phyloP scores from a whole-genome alignment of 2,113 vertebrate species.

The Podarcis raffonei region DNA sequence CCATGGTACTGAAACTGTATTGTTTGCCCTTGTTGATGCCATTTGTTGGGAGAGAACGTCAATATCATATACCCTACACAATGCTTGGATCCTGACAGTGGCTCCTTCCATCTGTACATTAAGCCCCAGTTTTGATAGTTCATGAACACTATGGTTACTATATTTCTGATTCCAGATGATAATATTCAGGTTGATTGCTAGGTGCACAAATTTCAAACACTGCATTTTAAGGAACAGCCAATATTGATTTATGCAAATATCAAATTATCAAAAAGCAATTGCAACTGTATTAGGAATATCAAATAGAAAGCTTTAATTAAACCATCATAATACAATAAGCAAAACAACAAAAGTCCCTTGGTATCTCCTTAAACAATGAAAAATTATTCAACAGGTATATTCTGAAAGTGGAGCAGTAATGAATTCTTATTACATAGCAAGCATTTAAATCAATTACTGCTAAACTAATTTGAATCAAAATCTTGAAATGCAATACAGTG shows the following conservation, averaged over 20 bases:
- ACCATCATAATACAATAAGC: rapidly evolving
- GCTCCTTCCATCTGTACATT: background rate
- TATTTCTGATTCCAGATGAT: background rate
- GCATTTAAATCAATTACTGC: constrained; percentile 26
- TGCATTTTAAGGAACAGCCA: background rate
- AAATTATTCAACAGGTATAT: constrained; percentile 36
- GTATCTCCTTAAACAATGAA: constrained; percentile 5
- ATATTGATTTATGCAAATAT: background rate
- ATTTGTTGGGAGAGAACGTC: too few relatives aligned
- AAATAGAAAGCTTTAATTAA: constrained; percentile 31
- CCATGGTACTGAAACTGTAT: too few relatives aligned
- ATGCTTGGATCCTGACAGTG: background rate
- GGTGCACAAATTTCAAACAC: background rate
- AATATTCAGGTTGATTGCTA: background rate
- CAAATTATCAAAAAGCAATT: constrained; percentile 7
- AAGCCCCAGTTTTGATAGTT: background rate
- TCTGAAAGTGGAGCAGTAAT: constrained; percentile 35
- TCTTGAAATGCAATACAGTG: background rate
- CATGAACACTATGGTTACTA: background rate
- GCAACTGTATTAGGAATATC: constrained; percentile 29
- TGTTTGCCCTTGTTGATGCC: too few relatives aligned
- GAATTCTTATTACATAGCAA: constrained; percentile 32
- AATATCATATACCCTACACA: too few relatives aligned
- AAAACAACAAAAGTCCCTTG: background rate
- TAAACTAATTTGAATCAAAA: constrained; percentile 33